phyloP scores from a whole-genome alignment of 2,888 invertebrate species.

The Coremacera marginata region DNA sequence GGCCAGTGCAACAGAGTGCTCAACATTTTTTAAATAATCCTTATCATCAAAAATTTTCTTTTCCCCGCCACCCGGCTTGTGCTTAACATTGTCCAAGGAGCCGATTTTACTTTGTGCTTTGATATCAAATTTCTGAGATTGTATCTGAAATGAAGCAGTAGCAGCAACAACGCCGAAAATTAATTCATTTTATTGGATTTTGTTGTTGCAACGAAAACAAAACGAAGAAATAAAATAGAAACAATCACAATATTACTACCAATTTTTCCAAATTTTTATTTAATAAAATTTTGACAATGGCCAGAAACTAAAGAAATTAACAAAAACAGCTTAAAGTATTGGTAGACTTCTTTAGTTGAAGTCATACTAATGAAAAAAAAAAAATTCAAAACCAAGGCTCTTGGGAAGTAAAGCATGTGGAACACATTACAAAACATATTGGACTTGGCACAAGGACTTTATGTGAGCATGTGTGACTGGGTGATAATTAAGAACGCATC shows the following conservation, averaged over 20 bases:
- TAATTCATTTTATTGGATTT: neutral
- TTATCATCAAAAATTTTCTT: slow-evolving; percentile 95
- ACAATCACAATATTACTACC: neutral
- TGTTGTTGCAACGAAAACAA: neutral
- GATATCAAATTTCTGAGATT: slow-evolving; percentile 90
- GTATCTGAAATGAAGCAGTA: slow-evolving; percentile 75
- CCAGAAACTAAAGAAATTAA: neutral
- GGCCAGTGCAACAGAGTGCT: slow-evolving; percentile 72
- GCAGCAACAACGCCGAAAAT: slow-evolving; percentile 9
- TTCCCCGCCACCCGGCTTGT: slow-evolving; percentile 93
- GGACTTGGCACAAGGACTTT: slow-evolving; percentile 5
- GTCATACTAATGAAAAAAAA: neutral
- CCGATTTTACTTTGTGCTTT: slow-evolving; percentile 94
- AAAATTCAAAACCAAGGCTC: neutral
- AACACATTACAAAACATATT: neutral
- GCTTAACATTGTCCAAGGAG: slow-evolving; percentile 87
- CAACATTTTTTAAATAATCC: slow-evolving; percentile 87
- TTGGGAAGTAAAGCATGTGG: neutral
- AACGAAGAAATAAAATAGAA: neutral
- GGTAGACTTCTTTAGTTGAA: too few species aligned
- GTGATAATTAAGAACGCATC: neutral
- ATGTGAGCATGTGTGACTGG: slow-evolving; percentile 1
- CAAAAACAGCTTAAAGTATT: neutral
- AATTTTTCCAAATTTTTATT: neutral
- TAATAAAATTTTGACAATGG: neutral